A percentile compares a stretch with the other conserved stretches of the same genome.
Conservation (phyloP, 2,113 vertebrate genomes). For the Tinamus guttatus region DNA sequence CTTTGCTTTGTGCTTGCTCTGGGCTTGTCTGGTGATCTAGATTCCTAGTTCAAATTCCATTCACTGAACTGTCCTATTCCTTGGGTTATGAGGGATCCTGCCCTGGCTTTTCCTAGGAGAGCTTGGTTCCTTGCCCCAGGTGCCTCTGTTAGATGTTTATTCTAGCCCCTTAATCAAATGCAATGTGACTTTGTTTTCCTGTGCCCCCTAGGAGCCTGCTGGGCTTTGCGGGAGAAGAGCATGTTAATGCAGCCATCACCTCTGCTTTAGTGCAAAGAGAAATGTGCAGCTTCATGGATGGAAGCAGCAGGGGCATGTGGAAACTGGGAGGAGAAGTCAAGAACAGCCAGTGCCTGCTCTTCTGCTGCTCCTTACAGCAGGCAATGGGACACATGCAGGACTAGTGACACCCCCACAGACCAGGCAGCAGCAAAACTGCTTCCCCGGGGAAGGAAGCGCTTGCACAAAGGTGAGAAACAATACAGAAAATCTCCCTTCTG, state of each 20-base stretch:
- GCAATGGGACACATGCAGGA: neutral
- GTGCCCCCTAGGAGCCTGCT: neutral
- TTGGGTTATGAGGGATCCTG: neutral
- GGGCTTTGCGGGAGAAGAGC: neutral
- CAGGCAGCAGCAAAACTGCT: neutral
- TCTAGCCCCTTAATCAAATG: constrained; percentile 32
- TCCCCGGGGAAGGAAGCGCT: neutral
- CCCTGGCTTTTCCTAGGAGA: neutral
- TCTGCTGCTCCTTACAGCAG: neutral
- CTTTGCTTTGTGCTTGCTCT: neutral
- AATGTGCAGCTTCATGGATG: neutral
- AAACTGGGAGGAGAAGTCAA: neutral
- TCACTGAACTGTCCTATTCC: neutral
- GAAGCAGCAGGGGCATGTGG: neutral
- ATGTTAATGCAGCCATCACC: neutral
- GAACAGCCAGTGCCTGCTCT: neutral
- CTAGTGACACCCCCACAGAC: neutral
- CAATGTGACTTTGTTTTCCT: neutral
- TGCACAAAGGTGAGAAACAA: neutral
- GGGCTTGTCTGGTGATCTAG: neutral
- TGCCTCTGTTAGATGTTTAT: constrained; percentile 15
- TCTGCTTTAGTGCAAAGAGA: neutral
- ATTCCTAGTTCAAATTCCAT: neutral
- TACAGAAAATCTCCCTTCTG: neutral
- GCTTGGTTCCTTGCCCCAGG: neutral